Evolutionary conservation across 2,888 invertebrate genomes (phyloP).

Genomic region (Alsophila aescularia): DNA sequence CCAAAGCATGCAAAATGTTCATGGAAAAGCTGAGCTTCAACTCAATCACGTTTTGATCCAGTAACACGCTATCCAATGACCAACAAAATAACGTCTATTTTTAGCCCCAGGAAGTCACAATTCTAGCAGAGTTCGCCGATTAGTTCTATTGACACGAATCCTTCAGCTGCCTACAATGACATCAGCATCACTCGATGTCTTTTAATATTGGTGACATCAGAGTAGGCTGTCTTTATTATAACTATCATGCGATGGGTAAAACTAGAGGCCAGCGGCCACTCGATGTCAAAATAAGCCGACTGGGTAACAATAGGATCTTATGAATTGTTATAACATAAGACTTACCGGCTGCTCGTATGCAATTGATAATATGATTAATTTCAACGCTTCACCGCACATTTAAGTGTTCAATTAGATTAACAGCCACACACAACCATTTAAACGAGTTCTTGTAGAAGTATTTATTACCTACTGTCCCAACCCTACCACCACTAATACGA

Average conservation of each 20-base stretch:
- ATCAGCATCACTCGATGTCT: constrained; percentile 14
- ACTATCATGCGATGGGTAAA: constrained; percentile 13
- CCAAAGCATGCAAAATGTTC: too few relatives aligned
- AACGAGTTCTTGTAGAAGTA: too few relatives aligned
- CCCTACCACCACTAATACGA: too few relatives aligned
- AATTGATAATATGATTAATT: too few relatives aligned
- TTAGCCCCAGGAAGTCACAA: neutral
- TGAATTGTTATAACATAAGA: neutral
- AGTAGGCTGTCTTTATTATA: constrained; percentile 15
- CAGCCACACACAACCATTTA: too few relatives aligned
- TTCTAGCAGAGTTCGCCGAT: neutral
- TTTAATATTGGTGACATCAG: constrained; percentile 28
- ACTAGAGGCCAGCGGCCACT: neutral
- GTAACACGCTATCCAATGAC: too few relatives aligned
- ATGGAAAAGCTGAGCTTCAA: too few relatives aligned
- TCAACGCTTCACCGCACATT: too few relatives aligned
- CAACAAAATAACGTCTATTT: neutral
- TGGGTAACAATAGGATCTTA: neutral
- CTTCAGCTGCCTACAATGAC: constrained; percentile 24
- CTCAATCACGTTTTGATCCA: too few relatives aligned
- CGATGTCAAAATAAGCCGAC: constrained; percentile 10
- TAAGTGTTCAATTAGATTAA: too few relatives aligned
- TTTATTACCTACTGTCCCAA: too few relatives aligned
- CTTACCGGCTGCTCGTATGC: neutral
- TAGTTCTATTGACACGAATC: constrained; percentile 15